Conservation (phyloP, 2,797 vertebrate genomes). For the Cryptoprocta ferox region DNA sequence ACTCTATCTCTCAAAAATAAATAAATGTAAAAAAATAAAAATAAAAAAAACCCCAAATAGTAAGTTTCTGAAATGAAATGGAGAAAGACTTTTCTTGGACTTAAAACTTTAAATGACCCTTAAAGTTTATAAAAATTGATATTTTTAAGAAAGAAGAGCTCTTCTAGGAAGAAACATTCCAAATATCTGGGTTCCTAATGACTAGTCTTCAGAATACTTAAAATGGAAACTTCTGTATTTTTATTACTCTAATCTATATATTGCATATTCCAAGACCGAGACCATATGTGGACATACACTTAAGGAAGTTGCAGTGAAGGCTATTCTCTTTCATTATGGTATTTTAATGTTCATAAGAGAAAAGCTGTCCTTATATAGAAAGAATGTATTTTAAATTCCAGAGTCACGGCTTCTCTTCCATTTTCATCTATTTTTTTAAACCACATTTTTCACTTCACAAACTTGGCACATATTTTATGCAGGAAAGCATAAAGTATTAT, state of each 20-base stretch:
- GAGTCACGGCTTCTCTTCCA: background rate
- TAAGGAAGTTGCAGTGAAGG: background rate
- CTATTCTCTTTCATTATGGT: background rate
- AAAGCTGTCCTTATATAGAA: background rate
- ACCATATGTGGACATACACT: background rate
- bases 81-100: background rate
- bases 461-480: background rate
- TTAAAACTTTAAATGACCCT: background rate
- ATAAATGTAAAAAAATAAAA: too few relatives aligned
- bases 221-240: background rate
- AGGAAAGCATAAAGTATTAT: background rate
- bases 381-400: background rate
- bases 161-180: background rate
- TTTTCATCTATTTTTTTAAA: background rate
- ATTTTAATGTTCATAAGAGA: background rate
- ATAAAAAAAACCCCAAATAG: background rate
- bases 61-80: background rate
- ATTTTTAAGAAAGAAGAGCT: conserved; percentile 5
- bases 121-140: background rate
- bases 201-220: background rate
- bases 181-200: background rate
- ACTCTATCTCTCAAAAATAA: too few relatives aligned
- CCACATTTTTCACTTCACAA: background rate
- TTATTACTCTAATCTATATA: background rate
- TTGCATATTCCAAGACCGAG: background rate